Evolutionary conservation across 2,113 vertebrate species (phyloP).

Genomic region (Ellobius talpinus): DNA sequence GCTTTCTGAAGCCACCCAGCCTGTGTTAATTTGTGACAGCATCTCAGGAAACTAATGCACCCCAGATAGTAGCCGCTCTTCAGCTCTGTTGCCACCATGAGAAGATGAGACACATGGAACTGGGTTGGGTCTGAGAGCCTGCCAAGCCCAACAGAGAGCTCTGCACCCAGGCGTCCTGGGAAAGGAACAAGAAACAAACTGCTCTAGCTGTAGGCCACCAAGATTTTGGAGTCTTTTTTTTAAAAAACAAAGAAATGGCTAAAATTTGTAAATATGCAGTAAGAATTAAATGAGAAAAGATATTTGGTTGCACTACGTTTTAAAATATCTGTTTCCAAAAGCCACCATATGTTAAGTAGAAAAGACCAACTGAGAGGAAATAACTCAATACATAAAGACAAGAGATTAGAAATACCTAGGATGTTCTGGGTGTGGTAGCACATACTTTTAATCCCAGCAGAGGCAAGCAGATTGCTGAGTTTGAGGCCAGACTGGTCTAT

Average conservation of each 20-base stretch:
- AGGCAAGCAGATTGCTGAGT: background rate
- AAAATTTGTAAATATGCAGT: background rate
- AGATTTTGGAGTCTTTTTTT: constrained; percentile 8
- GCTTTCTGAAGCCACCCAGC: background rate
- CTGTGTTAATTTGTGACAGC: constrained; percentile 55
- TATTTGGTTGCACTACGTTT: background rate
- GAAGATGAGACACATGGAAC: background rate
- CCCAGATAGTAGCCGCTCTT: background rate
- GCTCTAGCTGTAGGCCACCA: background rate
- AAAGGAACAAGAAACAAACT: background rate
- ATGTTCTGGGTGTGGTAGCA: background rate
- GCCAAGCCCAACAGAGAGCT: background rate
- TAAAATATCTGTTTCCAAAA: constrained; percentile 8
- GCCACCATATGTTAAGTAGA: background rate
- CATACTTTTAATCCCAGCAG: background rate
- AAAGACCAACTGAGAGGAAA: constrained; percentile 1
- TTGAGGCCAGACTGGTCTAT: background rate
- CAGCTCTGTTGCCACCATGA: background rate
- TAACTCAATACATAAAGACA: background rate
- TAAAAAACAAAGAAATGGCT: background rate
- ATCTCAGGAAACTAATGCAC: background rate
- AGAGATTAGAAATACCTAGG: background rate
- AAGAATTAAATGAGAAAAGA: constrained; percentile 44
- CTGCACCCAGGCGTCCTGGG: background rate
- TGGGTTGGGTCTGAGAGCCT: background rate